Evolutionary conservation across 2,888 invertebrate species (phyloP).

Genomic region (Callosobruchus maculatus): DNA sequence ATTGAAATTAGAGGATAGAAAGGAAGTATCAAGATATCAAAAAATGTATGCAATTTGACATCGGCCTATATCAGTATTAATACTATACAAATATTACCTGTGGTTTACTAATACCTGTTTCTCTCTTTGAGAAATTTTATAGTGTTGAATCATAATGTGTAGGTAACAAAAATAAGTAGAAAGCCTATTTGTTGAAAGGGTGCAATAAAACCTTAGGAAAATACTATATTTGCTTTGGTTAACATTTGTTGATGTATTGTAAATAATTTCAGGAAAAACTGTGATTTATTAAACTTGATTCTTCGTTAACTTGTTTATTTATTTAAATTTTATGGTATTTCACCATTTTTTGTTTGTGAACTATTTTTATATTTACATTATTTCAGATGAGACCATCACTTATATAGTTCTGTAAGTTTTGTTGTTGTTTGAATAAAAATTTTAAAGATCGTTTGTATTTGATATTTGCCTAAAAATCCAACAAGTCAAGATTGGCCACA

Average conservation of each 20-base stretch:
- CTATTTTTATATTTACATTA: too few species aligned
- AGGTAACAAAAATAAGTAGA: not conserved
- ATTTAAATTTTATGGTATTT: not conserved
- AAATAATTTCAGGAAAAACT: not conserved
- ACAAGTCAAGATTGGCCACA: too few species aligned
- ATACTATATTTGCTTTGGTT: not conserved
- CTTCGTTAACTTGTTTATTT: not conserved
- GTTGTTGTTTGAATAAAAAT: not conserved
- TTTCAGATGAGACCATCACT: not conserved
- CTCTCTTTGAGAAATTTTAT: not conserved
- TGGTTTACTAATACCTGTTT: not conserved
- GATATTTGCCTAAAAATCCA: too few species aligned
- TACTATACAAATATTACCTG: not conserved
- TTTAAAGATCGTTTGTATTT: too few species aligned
- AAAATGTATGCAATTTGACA: constrained; percentile 19
- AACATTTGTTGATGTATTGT: not conserved
- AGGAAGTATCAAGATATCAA: not conserved
- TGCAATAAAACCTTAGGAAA: not conserved
- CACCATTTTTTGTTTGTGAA: not conserved
- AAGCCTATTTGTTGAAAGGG: not conserved
- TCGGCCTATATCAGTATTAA: constrained; percentile 47
- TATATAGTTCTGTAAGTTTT: not conserved
- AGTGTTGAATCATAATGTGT: not conserved
- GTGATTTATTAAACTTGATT: not conserved
- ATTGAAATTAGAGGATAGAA: too few species aligned